Percentiles rank a stretch among this genome's conserved stretches.
Evolutionary conservation across 2,888 invertebrate genomes (phyloP).

Genomic region (Dasysyrphus albostriatus): DNA sequence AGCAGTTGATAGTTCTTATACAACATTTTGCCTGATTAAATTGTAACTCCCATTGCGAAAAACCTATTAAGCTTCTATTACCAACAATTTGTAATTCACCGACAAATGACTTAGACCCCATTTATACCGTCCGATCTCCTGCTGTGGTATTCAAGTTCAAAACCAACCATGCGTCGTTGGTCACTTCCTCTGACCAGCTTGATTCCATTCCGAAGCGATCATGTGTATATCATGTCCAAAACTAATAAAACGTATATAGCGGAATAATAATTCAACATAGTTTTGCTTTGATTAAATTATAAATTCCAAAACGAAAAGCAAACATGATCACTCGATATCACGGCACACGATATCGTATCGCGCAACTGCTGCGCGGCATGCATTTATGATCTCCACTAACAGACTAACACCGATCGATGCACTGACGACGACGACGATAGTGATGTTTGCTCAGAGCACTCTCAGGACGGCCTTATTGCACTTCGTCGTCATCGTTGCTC

Average conservation of each 20-base stretch:
- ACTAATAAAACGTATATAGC: slow-evolving; percentile 48
- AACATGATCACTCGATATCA: slow-evolving; percentile 59
- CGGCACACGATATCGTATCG: slow-evolving; percentile 21
- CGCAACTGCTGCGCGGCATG: slow-evolving; percentile 34
- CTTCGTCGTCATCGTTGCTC: slow-evolving; percentile 49
- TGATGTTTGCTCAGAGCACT: slow-evolving; percentile 50
- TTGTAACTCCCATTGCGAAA: slow-evolving; percentile 25
- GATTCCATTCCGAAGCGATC: slow-evolving; percentile 25
- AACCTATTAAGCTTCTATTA: slow-evolving; percentile 40
- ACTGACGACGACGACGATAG: background rate
- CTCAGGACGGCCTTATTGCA: slow-evolving; percentile 54
- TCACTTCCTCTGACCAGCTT: background rate
- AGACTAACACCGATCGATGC: slow-evolving; percentile 13
- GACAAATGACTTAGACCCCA: background rate
- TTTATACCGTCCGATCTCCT: slow-evolving; percentile 7
- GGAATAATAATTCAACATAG: slow-evolving; percentile 59
- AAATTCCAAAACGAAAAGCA: slow-evolving; percentile 67
- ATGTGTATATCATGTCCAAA: slow-evolving; percentile 49
- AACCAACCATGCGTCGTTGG: background rate
- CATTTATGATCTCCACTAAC: slow-evolving; percentile 56
- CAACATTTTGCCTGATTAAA: slow-evolving; percentile 10
- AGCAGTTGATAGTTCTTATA: background rate
- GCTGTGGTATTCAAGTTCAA: slow-evolving; percentile 45
- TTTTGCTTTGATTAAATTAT: slow-evolving; percentile 69
- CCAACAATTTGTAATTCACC: slow-evolving; percentile 38